These are phyloP conservation scores for Otocyon megalotis DNA, from an alignment of 2,113 vertebrate genomes.

Conservation along the genomic window DNA sequence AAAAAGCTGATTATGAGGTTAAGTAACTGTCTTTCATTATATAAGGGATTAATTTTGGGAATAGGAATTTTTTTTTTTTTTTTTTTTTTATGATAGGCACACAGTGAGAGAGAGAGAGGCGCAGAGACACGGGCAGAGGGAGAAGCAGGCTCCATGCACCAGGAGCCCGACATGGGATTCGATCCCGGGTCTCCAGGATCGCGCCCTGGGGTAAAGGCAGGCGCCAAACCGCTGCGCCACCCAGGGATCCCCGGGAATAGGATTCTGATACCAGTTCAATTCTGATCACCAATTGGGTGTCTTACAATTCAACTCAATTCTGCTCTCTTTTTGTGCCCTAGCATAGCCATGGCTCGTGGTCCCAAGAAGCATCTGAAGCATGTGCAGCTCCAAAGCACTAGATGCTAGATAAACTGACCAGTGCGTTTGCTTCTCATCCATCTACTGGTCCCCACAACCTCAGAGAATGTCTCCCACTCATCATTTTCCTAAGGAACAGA, in stretches of 20 bases:
- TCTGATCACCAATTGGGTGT: neutral
- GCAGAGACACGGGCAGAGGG: too few species aligned
- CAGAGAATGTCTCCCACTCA: neutral
- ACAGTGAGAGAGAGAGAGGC: too few species aligned
- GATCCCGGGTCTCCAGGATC: too few species aligned
- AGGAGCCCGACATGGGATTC: too few species aligned
- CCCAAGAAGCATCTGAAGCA: neutral
- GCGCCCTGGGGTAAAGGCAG: too few species aligned
- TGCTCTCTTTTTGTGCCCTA: neutral
- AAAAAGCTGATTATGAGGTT: neutral
- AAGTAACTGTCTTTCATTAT: neutral
- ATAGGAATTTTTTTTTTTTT: too few species aligned
- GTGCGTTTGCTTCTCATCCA: neutral
- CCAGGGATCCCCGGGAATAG: too few species aligned
- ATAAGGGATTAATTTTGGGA: neutral
- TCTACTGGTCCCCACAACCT: neutral
- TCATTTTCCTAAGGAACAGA: neutral
- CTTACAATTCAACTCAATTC: neutral
- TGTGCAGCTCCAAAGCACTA: neutral
- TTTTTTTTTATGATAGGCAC: too few species aligned
- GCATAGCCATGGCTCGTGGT: neutral
- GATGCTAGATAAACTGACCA: neutral
- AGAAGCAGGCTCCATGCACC: too few species aligned
- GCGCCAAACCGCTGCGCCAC: too few species aligned
- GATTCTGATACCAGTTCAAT: neutral